Evolutionary conservation across 2,113 vertebrate genomes (phyloP).

Genomic region (Polyodon spathula): DNA sequence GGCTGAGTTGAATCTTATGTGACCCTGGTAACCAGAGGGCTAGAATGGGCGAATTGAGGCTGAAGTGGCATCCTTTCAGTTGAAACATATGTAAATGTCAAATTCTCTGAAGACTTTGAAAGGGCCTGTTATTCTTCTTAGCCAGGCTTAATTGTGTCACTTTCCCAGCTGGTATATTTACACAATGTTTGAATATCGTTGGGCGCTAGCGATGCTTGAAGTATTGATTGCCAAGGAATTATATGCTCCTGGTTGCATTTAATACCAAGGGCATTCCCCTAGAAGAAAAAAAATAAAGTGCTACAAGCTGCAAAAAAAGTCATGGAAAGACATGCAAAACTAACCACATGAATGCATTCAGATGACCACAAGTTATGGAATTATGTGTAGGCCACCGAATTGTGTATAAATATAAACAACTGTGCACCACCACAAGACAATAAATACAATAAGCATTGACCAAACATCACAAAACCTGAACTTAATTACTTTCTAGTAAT

Average conservation of each 20-base stretch:
- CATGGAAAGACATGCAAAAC: background rate
- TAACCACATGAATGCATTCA: background rate
- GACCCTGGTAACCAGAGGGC: background rate
- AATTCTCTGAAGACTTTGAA: background rate
- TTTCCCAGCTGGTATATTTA: background rate
- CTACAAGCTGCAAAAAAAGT: background rate
- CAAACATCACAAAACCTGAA: background rate
- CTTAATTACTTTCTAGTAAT: background rate
- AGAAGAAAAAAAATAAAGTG: background rate
- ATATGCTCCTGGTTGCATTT: background rate
- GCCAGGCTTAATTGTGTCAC: background rate
- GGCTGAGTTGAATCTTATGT: background rate
- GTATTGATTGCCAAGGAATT: background rate
- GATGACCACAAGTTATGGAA: background rate
- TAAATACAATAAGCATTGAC: constrained; percentile 35
- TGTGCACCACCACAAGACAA: constrained; percentile 22
- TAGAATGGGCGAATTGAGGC: background rate
- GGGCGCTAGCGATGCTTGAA: background rate
- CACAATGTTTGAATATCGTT: background rate
- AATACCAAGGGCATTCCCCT: background rate
- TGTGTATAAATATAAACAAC: constrained; percentile 11
- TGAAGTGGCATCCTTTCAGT: background rate
- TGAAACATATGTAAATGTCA: background rate
- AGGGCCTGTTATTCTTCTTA: background rate
- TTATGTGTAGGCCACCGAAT: background rate